Conservation (phyloP, 2,888 invertebrate genomes). For the Aplocera efformata region DNA sequence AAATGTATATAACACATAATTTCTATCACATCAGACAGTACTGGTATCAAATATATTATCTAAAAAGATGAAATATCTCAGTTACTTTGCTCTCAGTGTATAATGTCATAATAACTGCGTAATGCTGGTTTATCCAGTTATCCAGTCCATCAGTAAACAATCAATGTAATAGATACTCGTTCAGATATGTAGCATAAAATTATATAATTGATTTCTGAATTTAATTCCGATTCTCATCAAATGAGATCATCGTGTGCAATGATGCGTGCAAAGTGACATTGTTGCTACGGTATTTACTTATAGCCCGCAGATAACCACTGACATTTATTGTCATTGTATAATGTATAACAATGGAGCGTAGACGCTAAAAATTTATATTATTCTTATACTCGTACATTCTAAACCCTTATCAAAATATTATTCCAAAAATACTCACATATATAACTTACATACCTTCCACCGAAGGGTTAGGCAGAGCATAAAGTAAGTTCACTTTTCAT, state of each 20-base stretch:
- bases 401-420: no score
- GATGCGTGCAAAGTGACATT: constrained; percentile 59
- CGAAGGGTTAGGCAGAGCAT: no score
- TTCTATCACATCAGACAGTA: constrained; percentile 1
- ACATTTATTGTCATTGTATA: constrained; percentile 37
- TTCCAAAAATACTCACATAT: no score
- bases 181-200: background rate
- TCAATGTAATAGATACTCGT: no score
- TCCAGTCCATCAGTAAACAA: no score
- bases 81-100: no score
- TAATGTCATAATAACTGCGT: no score
- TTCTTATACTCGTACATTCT: no score
- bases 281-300: constrained; percentile 40
- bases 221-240: constrained; percentile 33
- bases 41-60: background rate
- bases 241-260: constrained; percentile 48
- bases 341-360: constrained; percentile 10
- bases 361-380: background rate
- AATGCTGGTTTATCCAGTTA: no score
- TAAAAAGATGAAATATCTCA: no score
- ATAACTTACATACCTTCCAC: no score
- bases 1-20: constrained; percentile 21
- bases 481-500: no score
- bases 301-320: constrained; percentile 42
- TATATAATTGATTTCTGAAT: constrained; percentile 2